These are phyloP conservation scores for Lates calcarifer DNA, from an alignment of 2,113 vertebrate genomes.

Conservation along the genomic window DNA sequence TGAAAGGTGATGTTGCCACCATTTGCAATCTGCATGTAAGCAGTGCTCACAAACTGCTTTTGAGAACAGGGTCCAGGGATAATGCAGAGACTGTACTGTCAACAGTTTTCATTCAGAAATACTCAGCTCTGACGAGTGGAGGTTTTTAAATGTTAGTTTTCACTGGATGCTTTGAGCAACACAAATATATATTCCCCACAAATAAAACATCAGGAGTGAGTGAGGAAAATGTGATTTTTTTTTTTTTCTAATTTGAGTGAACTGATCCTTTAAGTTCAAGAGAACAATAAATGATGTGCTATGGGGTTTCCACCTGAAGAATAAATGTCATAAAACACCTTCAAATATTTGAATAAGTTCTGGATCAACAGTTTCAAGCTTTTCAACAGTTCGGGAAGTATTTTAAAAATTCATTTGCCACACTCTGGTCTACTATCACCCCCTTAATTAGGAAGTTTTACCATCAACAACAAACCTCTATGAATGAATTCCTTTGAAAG, in stretches of 20 bases:
- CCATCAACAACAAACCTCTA: conserved; percentile 26
- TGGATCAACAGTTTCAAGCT: conserved; percentile 38
- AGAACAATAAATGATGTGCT: not conserved
- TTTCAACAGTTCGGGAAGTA: conserved; percentile 15
- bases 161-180: not conserved
- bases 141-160: not conserved
- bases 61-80: not conserved
- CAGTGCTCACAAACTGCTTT: not conserved
- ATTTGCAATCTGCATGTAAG: not conserved
- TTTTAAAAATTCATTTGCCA: conserved; percentile 29
- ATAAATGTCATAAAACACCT: conserved; percentile 1
- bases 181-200: not conserved
- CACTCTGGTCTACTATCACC: conserved; percentile 20
- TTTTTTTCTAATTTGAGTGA: not conserved
- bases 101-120: conserved; percentile 11
- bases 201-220: not conserved
- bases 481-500: conserved; percentile 73
- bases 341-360: conserved; percentile 24
- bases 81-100: not conserved
- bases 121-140: not conserved
- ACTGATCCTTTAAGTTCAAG: not conserved
- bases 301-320: too few species aligned
- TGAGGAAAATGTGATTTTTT: not conserved
- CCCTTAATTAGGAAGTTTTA: conserved; percentile 55
- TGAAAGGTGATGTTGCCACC: not conserved